Base-by-base conservation (phyloP, 2,888 invertebrate genomes). In the Nomada hirtipes region DNA sequence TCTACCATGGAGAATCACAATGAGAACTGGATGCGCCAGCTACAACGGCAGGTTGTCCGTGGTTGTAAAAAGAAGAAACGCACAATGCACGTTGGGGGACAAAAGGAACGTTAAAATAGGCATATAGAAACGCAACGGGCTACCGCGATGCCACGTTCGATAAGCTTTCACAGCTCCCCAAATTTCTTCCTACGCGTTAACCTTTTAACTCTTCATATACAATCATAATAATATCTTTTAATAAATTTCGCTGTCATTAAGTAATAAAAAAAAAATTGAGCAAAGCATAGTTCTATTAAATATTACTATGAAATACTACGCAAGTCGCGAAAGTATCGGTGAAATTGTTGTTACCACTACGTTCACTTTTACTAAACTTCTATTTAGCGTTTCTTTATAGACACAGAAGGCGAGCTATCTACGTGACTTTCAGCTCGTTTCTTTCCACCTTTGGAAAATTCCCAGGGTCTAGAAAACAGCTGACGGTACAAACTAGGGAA, bases 401-500 rank as follows among this genome's bases (percentile, higher is more conserved):
- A 47, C 23, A 55, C 2, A 23, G 9, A 4, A 50, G 20, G 23
- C 23, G 15, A 68, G 13, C 26, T 36, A 23, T 68, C 36, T 36
- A 36, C n/a, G 26, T 44, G 13, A 44, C 60, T 23, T 11, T 23
- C 26, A 52, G 52, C 4, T 2, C 29, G n/a, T 1, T 9, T 23
- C 2, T 50, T 47, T 50, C 13, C 10, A 26, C 20, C 13, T 15
- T 9, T 55, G n/a, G 26, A 73, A 76, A 64, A 63, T 85, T 84
- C 84, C 70, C 84, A 85, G 47, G 70, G 13, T 61, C 52, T n/a
- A 44, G 42, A 23, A 75, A 78, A 67, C 81, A 78, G 64, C 80
- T 84, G 84, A 20, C 59, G 47, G 18, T 68, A 29, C n/a, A 36
- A 1, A 36, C 36, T 1, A 26, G 44, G 61, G 65, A 42, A 42